These are phyloP conservation scores for Antheraea pernyi DNA, from an alignment of 1,140 invertebrate species.

Conservation along the genomic window DNA sequence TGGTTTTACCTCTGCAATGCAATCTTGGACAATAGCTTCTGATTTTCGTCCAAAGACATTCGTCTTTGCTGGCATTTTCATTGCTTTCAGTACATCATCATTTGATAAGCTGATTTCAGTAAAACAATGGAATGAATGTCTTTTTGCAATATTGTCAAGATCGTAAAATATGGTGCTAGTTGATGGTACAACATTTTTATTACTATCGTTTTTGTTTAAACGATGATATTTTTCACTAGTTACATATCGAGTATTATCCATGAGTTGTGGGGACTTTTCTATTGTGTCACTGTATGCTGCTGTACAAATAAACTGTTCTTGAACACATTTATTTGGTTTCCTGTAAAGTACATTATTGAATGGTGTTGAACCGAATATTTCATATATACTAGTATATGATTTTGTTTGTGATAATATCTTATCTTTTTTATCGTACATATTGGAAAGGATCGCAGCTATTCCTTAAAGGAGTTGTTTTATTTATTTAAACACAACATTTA, in stretches of 20 bases:
- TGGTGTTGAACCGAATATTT: conserved; percentile 32
- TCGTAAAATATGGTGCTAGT: conserved; percentile 66
- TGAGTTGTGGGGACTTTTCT: conserved; percentile 12
- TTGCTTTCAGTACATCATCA: conserved; percentile 29
- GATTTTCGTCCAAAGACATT: conserved; percentile 37
- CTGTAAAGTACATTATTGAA: conserved; percentile 22
- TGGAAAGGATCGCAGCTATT: background rate
- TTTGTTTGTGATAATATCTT: conserved; percentile 27
- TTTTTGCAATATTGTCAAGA: conserved; percentile 57
- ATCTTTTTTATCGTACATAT: background rate
- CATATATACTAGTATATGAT: conserved; percentile 44
- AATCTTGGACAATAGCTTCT: conserved; percentile 52
- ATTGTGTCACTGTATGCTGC: conserved; percentile 15
- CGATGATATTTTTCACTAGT: conserved; percentile 55
- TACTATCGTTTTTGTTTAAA: conserved; percentile 40
- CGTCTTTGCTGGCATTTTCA: conserved; percentile 22
- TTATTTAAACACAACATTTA: background rate
- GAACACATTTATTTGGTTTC: conserved; percentile 12
- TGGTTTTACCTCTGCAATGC: conserved; percentile 43
- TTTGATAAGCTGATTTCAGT: conserved; percentile 32
- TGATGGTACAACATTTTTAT: conserved; percentile 41
- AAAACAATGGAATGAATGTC: conserved; percentile 56
- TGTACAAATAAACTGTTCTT: background rate
- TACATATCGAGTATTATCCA: conserved; percentile 36
- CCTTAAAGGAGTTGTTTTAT: background rate